Percentiles rank a stretch among this genome's conserved stretches.
These are phyloP conservation scores for Abscondita cerata DNA, from an alignment of 2,888 invertebrate genomes.

Conservation along the genomic window DNA sequence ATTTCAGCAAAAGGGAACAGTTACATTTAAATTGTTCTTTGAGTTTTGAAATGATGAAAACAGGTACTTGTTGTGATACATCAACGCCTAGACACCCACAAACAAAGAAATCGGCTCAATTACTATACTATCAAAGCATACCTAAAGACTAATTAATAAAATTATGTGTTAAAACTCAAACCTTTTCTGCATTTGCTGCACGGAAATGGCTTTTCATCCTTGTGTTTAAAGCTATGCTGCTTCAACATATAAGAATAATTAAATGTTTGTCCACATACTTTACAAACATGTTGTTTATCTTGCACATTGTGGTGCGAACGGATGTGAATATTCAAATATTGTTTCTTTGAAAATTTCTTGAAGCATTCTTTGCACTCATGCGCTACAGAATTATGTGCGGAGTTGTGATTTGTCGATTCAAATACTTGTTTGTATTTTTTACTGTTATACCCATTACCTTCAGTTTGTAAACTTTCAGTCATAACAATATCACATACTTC, in stretches of 20 bases:
- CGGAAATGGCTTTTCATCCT: slow-evolving; percentile 51
- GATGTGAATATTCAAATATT: slow-evolving; percentile 36
- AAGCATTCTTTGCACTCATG: slow-evolving; percentile 40
- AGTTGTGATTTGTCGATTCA: slow-evolving; percentile 14
- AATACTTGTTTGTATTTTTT: slow-evolving; percentile 17
- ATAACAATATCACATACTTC: neutral
- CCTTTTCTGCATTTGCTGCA: slow-evolving; percentile 52
- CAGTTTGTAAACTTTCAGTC: neutral
- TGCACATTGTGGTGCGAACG: slow-evolving; percentile 35
- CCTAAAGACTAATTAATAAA: too few species aligned
- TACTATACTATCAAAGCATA: too few species aligned
- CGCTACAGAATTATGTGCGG: too few species aligned
- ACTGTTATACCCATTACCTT: too few species aligned
- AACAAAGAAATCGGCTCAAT: too few species aligned
- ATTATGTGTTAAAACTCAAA: slow-evolving; percentile 23
- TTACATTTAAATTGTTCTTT: too few species aligned
- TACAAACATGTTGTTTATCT: slow-evolving; percentile 38
- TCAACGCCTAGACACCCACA: too few species aligned
- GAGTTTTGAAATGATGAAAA: too few species aligned
- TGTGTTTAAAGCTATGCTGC: slow-evolving; percentile 52
- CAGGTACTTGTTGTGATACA: too few species aligned
- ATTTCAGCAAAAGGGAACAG: too few species aligned
- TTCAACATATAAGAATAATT: slow-evolving; percentile 49
- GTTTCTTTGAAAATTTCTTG: slow-evolving; percentile 35
- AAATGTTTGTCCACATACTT: slow-evolving; percentile 48